Evolutionary conservation across 2,888 invertebrate genomes (phyloP).

Genomic region (Leptogaster cylindrica): DNA sequence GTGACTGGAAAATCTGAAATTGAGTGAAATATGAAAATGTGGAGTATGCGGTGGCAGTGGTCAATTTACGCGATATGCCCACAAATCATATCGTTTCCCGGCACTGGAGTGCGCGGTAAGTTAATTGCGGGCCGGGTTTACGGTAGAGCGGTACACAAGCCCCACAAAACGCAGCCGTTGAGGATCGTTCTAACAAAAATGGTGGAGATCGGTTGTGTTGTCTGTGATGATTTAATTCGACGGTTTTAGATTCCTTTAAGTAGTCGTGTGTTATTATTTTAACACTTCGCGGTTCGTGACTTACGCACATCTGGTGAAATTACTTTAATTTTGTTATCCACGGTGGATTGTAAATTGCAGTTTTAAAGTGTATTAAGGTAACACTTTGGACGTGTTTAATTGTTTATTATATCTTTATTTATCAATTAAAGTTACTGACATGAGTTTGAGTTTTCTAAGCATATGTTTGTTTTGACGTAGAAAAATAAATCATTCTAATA

Average conservation of each 20-base stretch:
- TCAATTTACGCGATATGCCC: slow-evolving; percentile 1
- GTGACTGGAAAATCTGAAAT: slow-evolving; percentile 46
- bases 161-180: not conserved
- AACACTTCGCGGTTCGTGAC: slow-evolving; percentile 6
- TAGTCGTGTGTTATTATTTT: slow-evolving; percentile 1
- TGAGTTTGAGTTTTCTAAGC: too few relatives aligned
- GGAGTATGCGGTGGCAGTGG: slow-evolving; percentile 2
- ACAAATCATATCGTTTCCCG: slow-evolving; percentile 1
- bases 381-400: too few relatives aligned
- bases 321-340: too few relatives aligned
- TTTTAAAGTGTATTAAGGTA: too few relatives aligned
- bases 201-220: too few relatives aligned
- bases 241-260: not conserved
- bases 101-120: not conserved
- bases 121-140: slow-evolving; percentile 21
- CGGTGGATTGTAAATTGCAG: too few relatives aligned
- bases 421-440: too few relatives aligned
- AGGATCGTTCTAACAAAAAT: slow-evolving; percentile 2
- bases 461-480: too few relatives aligned
- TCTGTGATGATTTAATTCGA: not conserved
- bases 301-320: not conserved
- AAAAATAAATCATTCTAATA: too few relatives aligned
- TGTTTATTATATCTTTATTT: too few relatives aligned
- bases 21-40: slow-evolving; percentile 47
- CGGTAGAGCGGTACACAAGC: not conserved